Conservation (phyloP, 2,797 vertebrate genomes). For the Urocyon cinereoargenteus region DNA sequence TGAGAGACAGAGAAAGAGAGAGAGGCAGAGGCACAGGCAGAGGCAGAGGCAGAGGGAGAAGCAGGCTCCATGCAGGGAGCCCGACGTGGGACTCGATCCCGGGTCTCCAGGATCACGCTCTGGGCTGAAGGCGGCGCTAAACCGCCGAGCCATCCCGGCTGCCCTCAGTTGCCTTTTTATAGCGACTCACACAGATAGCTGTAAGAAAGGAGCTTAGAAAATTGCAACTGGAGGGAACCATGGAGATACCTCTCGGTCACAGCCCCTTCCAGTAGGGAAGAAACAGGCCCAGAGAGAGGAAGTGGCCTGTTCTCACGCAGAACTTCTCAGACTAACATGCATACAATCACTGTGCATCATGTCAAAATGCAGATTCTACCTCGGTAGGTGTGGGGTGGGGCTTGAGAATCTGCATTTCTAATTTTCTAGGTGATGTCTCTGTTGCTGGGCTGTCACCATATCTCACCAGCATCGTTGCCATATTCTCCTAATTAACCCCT, state of each 20-base stretch:
- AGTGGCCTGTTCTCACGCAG: neutral
- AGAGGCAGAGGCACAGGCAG: too few relatives aligned
- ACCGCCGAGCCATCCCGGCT: too few relatives aligned
- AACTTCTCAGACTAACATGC: neutral
- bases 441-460: neutral
- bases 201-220: neutral
- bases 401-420: neutral
- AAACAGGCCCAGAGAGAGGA: neutral
- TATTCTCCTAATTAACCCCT: neutral
- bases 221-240: neutral
- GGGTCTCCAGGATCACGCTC: too few relatives aligned
- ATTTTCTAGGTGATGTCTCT: neutral
- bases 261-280: neutral
- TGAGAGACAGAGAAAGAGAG: too few relatives aligned
- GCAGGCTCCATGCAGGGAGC: too few relatives aligned
- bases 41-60: too few relatives aligned
- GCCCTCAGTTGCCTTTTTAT: neutral
- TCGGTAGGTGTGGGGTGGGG: neutral
- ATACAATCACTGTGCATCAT: neutral
- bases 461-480: neutral
- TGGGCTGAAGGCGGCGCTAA: too few relatives aligned
- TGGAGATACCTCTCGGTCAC: fast-evolving
- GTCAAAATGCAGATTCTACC: neutral
- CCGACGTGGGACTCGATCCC: too few relatives aligned
- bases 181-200: neutral